phyloP scores from a whole-genome alignment of 2,113 vertebrate species.

The Alectura lathami region DNA sequence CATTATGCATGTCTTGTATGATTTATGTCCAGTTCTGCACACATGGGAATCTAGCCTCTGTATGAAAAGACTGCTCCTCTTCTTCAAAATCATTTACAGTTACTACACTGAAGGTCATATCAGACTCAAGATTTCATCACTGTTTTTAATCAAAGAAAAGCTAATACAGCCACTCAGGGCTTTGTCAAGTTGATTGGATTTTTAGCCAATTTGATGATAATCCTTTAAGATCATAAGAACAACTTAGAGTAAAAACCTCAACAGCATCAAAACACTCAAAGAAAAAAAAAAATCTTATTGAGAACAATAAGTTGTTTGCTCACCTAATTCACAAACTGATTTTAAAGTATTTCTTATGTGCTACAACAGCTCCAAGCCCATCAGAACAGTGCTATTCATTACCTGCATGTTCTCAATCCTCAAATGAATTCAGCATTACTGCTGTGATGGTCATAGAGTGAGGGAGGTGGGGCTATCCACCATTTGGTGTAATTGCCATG shows the following conservation, averaged over 20 bases:
- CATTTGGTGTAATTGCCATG: not conserved
- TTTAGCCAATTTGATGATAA: not conserved
- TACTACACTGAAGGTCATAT: not conserved
- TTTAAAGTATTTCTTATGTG: not conserved
- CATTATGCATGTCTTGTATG: not conserved
- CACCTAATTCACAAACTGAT: not conserved
- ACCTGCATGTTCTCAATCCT: not conserved
- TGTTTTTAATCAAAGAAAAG: constrained; percentile 18
- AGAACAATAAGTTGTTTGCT: not conserved
- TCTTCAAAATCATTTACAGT: not conserved
- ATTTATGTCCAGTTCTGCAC: not conserved
- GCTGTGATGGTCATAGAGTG: not conserved
- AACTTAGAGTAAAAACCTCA: not conserved
- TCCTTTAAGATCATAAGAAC: not conserved
- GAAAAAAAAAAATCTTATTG: not conserved
- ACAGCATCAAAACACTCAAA: not conserved
- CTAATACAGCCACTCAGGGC: not conserved
- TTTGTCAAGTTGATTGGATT: not conserved
- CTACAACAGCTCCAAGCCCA: not conserved
- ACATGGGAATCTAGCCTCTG: not conserved
- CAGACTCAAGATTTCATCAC: not conserved
- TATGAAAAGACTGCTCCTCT: not conserved
- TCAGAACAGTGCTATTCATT: not conserved
- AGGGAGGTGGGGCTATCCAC: not conserved
- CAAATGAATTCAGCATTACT: not conserved